Base-by-base conservation (phyloP, 2,113 vertebrate genomes). In the Illadopsis cleaveri region DNA sequence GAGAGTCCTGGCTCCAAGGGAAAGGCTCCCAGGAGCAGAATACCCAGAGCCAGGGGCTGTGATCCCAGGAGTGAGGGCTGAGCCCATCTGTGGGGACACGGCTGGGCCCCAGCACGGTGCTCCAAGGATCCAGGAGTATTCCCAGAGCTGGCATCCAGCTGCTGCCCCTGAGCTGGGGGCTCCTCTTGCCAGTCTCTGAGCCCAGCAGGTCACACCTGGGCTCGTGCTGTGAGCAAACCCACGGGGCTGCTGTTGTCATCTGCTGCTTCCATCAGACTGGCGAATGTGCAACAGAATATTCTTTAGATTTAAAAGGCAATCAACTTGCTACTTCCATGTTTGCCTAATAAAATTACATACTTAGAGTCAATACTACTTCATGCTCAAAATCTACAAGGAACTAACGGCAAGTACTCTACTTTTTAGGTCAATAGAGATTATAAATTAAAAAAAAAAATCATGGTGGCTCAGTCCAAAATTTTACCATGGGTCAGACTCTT, bases 351-450 rank as follows among this genome's bases (percentile, higher is more conserved):
- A 86, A 82, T 94, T 93, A 91, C 53, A 94, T 90, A 96, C 96
- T 91, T 81, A 96, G 96, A 87, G 80, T 95, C 76, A 90, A 87
- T 91, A 93, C 80, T 96, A 95, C 18, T 87, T 96, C 94, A 96
- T 84, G 78, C 91, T 96, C 57, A 94, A 94, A 93, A 94, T 94
- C 85, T 94, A 96, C 80, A 92, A 96, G 95, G 89, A 97, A 94
- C 77, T 95, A 79, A 93, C 48, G 28, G 89, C 90, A 95, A 92
- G 73, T 82, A 80, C 35, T 96, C 90, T 92, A 97, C 54, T 97
- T 97, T 57, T 82, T 95, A 93, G 91, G 51, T 94, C 87, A 87
- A 66, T 78, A 95, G 89, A 75, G 77, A 72, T 57, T 33, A 78
- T 90, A 90, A 90, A 77, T 90, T 44, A 77, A 82, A 58, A 51